Evolutionary conservation across 2,888 invertebrate species (phyloP).

Genomic region (Crossocerus cetratus): DNA sequence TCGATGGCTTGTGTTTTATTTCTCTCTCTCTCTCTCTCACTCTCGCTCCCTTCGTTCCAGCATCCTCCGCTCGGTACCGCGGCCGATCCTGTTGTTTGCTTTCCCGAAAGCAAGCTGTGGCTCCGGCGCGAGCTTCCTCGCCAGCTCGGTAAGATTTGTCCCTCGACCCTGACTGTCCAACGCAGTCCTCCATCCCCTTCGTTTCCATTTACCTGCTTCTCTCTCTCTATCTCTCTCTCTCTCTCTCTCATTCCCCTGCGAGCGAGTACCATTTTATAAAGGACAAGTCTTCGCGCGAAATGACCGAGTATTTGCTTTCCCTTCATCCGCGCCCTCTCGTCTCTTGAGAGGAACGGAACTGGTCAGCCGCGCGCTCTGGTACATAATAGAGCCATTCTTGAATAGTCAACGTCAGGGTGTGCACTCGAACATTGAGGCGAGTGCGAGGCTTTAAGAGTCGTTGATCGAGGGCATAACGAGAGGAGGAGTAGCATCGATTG

Average conservation of each 20-base stretch:
- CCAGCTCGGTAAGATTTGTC: slow-evolving; percentile 50
- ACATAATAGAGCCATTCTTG: background rate
- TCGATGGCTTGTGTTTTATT: slow-evolving; percentile 13
- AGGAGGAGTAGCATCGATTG: background rate
- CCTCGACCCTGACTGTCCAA: slow-evolving; percentile 26
- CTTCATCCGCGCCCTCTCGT: slow-evolving; percentile 6
- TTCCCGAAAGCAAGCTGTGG: slow-evolving; percentile 50
- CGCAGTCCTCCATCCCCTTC: background rate
- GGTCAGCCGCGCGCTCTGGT: background rate
- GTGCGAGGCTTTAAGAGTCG: slow-evolving; percentile 1
- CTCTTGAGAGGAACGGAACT: background rate
- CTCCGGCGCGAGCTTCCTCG: slow-evolving; percentile 14
- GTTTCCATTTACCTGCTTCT: no score
- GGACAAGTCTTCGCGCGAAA: slow-evolving; percentile 42
- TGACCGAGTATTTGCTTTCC: slow-evolving; percentile 45
- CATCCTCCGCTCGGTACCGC: slow-evolving; percentile 13
- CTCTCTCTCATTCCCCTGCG: slow-evolving; percentile 6
- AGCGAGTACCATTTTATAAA: slow-evolving; percentile 42
- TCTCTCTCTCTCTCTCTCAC: slow-evolving; percentile 23
- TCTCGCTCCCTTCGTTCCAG: slow-evolving; percentile 17
- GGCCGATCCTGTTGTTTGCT: slow-evolving; percentile 48
- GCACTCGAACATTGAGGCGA: background rate
- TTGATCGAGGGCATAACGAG: slow-evolving; percentile 5
- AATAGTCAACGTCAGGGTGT: background rate
- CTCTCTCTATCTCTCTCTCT: no score